A percentile compares a stretch with the other conserved stretches of the same genome.
These are phyloP conservation scores for Bombylius discolor DNA, from an alignment of 2,888 invertebrate genomes.

Conservation along the genomic window DNA sequence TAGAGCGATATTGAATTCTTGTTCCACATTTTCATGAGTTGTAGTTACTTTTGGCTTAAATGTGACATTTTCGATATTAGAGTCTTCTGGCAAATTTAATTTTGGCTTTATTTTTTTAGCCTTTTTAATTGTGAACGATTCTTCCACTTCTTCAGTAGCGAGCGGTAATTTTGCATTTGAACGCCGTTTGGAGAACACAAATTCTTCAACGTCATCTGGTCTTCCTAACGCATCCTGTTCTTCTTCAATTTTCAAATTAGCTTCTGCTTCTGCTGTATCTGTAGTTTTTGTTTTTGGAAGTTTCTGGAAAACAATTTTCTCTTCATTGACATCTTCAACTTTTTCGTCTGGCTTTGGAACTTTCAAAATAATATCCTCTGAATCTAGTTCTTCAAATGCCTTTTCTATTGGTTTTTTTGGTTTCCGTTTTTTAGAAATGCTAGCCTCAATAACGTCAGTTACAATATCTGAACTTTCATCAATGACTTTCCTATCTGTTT, in stretches of 20 bases:
- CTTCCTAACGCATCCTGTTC: slow-evolving; percentile 16
- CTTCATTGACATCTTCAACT: slow-evolving; percentile 35
- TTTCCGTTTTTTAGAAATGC: not conserved
- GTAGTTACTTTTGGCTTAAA: slow-evolving; percentile 63
- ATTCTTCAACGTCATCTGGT: slow-evolving; percentile 32
- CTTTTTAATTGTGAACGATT: slow-evolving; percentile 62
- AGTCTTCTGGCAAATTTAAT: slow-evolving; percentile 55
- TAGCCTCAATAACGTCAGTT: too few species aligned
- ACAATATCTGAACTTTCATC: slow-evolving; percentile 26
- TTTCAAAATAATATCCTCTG: slow-evolving; percentile 29
- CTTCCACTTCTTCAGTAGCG: slow-evolving; percentile 44
- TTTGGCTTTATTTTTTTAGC: slow-evolving; percentile 51
- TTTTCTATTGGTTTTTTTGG: slow-evolving; percentile 11
- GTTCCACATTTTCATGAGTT: slow-evolving; percentile 76
- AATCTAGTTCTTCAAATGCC: slow-evolving; percentile 24
- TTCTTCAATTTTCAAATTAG: slow-evolving; percentile 10
- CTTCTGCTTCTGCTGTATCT: slow-evolving; percentile 28
- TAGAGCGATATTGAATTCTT: slow-evolving; percentile 75
- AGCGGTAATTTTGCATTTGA: slow-evolving; percentile 32
- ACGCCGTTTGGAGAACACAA: slow-evolving; percentile 38
- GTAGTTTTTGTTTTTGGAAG: slow-evolving; percentile 24
- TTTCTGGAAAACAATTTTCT: slow-evolving; percentile 33
- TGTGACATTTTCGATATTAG: slow-evolving; percentile 64
- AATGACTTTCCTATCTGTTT: slow-evolving; percentile 32
- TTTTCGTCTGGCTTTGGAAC: slow-evolving; percentile 34